phyloP scores from a whole-genome alignment of 2,113 vertebrate species.

The Chloropsis cyanopogon region DNA sequence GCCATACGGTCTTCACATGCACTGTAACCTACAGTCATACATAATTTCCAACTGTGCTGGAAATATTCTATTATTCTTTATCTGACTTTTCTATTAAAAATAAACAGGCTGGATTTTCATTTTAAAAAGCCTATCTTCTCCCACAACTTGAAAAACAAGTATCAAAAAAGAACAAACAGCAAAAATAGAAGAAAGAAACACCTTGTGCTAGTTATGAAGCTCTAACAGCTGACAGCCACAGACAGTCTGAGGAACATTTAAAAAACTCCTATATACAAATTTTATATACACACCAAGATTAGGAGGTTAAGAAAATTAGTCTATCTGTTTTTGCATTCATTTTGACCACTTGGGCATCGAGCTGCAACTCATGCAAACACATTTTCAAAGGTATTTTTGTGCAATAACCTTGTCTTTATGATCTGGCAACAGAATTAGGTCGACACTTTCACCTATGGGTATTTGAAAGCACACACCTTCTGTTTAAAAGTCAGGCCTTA shows the following conservation, averaged over 20 bases:
- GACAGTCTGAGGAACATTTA: constrained; percentile 4
- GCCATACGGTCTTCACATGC: not conserved
- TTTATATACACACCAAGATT: constrained; percentile 47
- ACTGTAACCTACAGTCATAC: constrained; percentile 45
- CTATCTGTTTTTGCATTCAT: constrained; percentile 26
- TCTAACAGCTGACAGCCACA: constrained; percentile 17
- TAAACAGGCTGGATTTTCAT: constrained; percentile 23
- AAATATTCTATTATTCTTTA: constrained; percentile 23
- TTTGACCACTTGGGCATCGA: constrained; percentile 1
- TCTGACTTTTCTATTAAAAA: constrained; percentile 53
- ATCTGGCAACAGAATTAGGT: constrained; percentile 27
- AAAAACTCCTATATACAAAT: constrained; percentile 59
- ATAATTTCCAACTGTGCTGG: constrained; percentile 7
- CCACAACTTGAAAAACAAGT: constrained; percentile 34
- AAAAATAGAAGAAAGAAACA: constrained; percentile 53
- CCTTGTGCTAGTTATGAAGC: constrained; percentile 35
- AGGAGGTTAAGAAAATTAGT: constrained; percentile 57
- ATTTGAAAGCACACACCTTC: constrained; percentile 3
- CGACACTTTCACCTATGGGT: not conserved
- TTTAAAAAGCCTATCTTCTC: constrained; percentile 21
- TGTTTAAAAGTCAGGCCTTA: constrained; percentile 40
- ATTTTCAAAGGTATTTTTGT: constrained; percentile 32
- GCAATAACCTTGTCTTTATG: constrained; percentile 10
- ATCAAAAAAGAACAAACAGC: constrained; percentile 35
- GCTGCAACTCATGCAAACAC: constrained; percentile 13